A percentile compares a stretch with the other conserved stretches of the same genome.
Evolutionary conservation across 2,113 vertebrate genomes (phyloP).

Genomic region (Osmerus mordax): DNA sequence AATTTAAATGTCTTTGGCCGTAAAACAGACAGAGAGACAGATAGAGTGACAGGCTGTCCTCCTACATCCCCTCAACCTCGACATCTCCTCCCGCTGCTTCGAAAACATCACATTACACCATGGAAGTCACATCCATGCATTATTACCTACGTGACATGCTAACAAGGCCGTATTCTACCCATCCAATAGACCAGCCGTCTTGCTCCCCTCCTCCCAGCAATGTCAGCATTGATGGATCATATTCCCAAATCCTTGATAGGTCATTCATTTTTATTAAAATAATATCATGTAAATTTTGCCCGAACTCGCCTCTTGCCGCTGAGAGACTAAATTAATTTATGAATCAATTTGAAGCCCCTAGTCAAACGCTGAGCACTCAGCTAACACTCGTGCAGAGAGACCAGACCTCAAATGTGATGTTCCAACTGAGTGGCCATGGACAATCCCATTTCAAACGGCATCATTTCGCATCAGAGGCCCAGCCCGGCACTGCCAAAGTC

Average conservation of each 20-base stretch:
- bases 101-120: not conserved
- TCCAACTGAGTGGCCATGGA: constrained; percentile 1
- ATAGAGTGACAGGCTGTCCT: no score
- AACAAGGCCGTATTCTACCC: constrained; percentile 21
- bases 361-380: not conserved
- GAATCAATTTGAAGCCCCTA: constrained; percentile 66
- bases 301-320: constrained; percentile 73
- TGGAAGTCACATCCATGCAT: not conserved
- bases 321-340: constrained; percentile 82
- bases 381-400: not conserved
- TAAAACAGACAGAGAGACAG: not conserved
- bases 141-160: constrained; percentile 12
- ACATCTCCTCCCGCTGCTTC: not conserved
- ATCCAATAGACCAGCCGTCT: not conserved
- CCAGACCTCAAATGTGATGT: not conserved
- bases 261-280: constrained; percentile 85
- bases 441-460: constrained; percentile 3
- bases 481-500: constrained; percentile 1
- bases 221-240: constrained; percentile 74
- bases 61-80: not conserved
- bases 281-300: constrained; percentile 80
- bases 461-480: not conserved
- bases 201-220: constrained; percentile 15
- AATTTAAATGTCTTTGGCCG: not conserved
- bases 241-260: constrained; percentile 83